Base-by-base conservation (phyloP, 2,797 vertebrate species). In the Lithobates sylvaticus region DNA sequence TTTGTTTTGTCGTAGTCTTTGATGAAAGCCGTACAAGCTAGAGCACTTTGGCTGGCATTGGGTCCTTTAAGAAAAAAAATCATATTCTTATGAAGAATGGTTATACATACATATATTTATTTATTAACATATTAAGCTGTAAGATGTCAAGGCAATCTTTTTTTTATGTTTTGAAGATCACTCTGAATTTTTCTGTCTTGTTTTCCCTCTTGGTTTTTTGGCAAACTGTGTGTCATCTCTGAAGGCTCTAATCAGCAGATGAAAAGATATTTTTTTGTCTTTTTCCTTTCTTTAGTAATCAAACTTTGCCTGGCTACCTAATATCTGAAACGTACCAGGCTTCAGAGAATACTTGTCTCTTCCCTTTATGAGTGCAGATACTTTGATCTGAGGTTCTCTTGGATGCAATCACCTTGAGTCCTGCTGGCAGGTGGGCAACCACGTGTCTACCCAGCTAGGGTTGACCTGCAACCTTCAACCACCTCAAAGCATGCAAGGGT, bases 211-310 rank as follows among this genome's bases (percentile, higher is more conserved):
- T 81, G 78, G 84, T 73, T 81, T 85, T 85, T 79, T 64, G 65
- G 69, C 78, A 85, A 68, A 75, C 64, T 81, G 36, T 68, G 70
- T 85, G 78, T 86, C 78, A 86, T 86, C 84, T 81, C n/a, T 76
- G 72, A 86, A 86, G 78, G 78, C 84, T 76, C 78, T 86, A 81
- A 86, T 86, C 84, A 86, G 64, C 39, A 81, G 84, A 86, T 86
- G 72, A 86, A 86, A 86, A 75, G 72, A 50, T 58, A 81, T 86
- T 80, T 86, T 80, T 86, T 74, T 80, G 61, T 74, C 64, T 86
- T 72, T 42, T 65, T 29, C 50, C 18, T 86, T 86, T 81, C 68
- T 86, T 81, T 76, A 79, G 47, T 67, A 79, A 64, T 86, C 65
- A 76, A 39, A 81, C 78, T 81, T 70, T 86, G 84, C 72, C 72